phyloP scores from a whole-genome alignment of 2,113 vertebrate genomes.

The Oreochromis aureus region DNA sequence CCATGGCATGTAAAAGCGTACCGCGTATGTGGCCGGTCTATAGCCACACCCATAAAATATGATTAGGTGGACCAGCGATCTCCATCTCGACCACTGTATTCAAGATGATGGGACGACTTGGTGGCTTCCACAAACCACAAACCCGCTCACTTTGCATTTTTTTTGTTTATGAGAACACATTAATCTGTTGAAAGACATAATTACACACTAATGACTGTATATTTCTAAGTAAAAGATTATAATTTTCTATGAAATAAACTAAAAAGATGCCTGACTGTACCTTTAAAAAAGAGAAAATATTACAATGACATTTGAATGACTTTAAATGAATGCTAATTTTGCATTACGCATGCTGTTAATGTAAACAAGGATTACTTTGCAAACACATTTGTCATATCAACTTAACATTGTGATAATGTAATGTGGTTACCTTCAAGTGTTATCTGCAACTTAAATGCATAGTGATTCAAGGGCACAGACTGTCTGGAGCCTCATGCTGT shows the following conservation, averaged over 20 bases:
- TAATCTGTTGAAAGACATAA: not conserved
- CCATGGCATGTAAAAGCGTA: not conserved
- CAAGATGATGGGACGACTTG: not conserved
- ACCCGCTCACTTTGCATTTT: fast-evolving
- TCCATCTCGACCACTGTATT: fast-evolving
- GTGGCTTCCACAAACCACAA: not conserved
- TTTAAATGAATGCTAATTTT: not conserved
- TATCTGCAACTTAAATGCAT: not conserved
- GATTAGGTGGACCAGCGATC: not conserved
- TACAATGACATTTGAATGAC: not conserved
- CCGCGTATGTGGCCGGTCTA: not conserved
- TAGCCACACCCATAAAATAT: not conserved
- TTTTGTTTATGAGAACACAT: not conserved
- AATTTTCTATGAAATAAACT: not conserved
- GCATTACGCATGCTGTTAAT: not conserved
- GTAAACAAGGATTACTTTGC: not conserved
- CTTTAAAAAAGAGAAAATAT: not conserved
- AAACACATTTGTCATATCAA: not conserved
- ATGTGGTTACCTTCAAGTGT: not conserved
- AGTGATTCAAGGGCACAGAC: not conserved
- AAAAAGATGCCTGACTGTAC: fast-evolving
- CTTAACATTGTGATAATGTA: not conserved
- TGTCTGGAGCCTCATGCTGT: not conserved
- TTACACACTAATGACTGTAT: not conserved
- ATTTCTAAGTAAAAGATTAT: not conserved